Percentiles rank a stretch among this genome's conserved stretches.
Evolutionary conservation across 2,888 invertebrate genomes (phyloP).

Genomic region (Cephus pygmeus): DNA sequence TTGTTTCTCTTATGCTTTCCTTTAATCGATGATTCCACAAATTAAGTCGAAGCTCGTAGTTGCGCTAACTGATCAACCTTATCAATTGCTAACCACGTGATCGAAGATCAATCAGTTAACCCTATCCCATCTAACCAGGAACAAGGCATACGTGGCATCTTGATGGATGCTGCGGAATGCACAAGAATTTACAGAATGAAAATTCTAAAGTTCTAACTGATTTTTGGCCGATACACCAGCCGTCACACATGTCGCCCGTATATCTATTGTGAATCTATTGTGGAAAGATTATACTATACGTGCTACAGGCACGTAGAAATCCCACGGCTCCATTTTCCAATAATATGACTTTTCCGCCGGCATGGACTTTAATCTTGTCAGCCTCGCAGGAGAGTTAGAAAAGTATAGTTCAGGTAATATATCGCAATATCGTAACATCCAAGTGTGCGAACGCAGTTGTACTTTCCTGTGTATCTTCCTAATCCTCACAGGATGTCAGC

Average conservation of each 20-base stretch:
- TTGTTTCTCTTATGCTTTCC: not conserved
- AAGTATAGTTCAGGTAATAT: not conserved
- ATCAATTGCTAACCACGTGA: not conserved
- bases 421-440: not conserved
- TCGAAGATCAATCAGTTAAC: too few relatives aligned
- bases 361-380: slow-evolving; percentile 42
- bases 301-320: slow-evolving; percentile 27
- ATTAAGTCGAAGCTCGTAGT: not conserved
- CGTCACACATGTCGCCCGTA: not conserved
- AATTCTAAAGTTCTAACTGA: not conserved
- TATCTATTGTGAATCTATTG: not conserved
- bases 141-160: too few relatives aligned
- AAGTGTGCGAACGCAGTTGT: not conserved
- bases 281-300: not conserved
- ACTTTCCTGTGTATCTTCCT: not conserved
- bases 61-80: not conserved
- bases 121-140: too few relatives aligned
- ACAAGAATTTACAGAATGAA: not conserved
- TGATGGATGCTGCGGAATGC: too few relatives aligned
- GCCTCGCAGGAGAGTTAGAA: slow-evolving; percentile 30
- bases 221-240: not conserved
- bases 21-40: not conserved
- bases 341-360: slow-evolving; percentile 36
- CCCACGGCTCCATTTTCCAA: slow-evolving; percentile 37
- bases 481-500: not conserved